phyloP scores from a whole-genome alignment of 2,113 vertebrate species.

The Epinephelus cyanopodus region DNA sequence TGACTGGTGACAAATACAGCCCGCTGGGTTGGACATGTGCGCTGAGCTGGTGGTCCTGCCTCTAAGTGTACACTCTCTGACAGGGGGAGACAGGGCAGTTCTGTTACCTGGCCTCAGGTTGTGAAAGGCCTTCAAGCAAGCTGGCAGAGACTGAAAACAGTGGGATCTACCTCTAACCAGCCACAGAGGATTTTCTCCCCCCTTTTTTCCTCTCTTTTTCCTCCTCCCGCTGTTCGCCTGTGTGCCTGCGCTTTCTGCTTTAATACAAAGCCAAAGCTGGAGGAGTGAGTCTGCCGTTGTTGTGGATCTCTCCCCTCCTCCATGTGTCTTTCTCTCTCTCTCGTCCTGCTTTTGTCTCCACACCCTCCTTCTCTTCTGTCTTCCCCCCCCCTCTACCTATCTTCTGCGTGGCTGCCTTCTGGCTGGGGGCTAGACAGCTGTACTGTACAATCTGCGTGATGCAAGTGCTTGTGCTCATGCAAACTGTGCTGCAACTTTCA shows the following conservation, averaged over 20 bases:
- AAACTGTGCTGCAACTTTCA: slow-evolving; percentile 42
- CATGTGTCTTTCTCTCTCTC: background rate
- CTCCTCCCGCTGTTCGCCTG: background rate
- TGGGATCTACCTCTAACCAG: slow-evolving; percentile 45
- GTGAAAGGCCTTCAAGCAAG: slow-evolving; percentile 58
- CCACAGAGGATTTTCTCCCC: slow-evolving; percentile 17
- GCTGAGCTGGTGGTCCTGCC: background rate
- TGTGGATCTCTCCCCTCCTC: slow-evolving; percentile 18
- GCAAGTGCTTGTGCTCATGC: slow-evolving; percentile 20
- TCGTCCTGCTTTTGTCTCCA: slow-evolving; percentile 11
- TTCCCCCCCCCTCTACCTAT: slow-evolving; percentile 12
- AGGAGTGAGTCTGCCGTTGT: slow-evolving; percentile 24
- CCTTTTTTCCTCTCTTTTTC: background rate
- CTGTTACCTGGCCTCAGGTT: slow-evolving; percentile 62
- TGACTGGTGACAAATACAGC: background rate
- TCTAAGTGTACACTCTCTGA: slow-evolving; percentile 41
- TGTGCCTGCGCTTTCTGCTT: slow-evolving; percentile 28
- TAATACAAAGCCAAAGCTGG: slow-evolving; percentile 28
- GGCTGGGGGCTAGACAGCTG: slow-evolving; percentile 59
- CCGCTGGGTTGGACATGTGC: slow-evolving; percentile 13
- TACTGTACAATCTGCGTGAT: slow-evolving; percentile 39
- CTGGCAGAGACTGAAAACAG: slow-evolving; percentile 32
- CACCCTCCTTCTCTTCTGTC: slow-evolving; percentile 7
- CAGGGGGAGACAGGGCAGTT: slow-evolving; percentile 54
- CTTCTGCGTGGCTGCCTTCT: slow-evolving; percentile 43